These are phyloP conservation scores for Haemorhous mexicanus DNA, from an alignment of 2,113 vertebrate species.

Conservation along the genomic window DNA sequence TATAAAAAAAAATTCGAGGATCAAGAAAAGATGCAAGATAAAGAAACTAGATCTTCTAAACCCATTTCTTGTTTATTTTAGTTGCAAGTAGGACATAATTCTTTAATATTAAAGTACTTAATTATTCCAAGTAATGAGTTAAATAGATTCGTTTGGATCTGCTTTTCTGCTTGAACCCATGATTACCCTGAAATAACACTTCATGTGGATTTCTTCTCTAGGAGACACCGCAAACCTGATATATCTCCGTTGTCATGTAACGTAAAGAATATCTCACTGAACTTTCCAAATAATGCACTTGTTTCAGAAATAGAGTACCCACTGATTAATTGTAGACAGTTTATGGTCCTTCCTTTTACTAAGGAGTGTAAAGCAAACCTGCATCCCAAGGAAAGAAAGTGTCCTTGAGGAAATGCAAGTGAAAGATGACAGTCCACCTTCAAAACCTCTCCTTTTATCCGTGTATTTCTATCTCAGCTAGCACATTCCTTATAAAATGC, in stretches of 20 bases:
- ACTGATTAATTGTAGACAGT: neutral
- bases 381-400: neutral
- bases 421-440: conserved; percentile 6
- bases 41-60: neutral
- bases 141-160: neutral
- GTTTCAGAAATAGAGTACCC: neutral
- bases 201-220: neutral
- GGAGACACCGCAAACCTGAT: neutral
- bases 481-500: neutral
- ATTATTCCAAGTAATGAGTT: neutral
- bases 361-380: neutral
- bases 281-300: neutral
- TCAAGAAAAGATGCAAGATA: neutral
- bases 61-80: neutral
- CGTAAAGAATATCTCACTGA: neutral
- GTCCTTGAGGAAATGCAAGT: neutral
- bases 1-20: neutral
- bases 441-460: neutral
- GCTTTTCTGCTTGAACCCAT: neutral
- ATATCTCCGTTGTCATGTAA: neutral
- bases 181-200: neutral
- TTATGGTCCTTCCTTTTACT: neutral
- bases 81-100: neutral
- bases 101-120: neutral
- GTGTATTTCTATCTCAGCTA: neutral